phyloP scores from a whole-genome alignment of 2,113 vertebrate species.

The Apteryx owenii region DNA sequence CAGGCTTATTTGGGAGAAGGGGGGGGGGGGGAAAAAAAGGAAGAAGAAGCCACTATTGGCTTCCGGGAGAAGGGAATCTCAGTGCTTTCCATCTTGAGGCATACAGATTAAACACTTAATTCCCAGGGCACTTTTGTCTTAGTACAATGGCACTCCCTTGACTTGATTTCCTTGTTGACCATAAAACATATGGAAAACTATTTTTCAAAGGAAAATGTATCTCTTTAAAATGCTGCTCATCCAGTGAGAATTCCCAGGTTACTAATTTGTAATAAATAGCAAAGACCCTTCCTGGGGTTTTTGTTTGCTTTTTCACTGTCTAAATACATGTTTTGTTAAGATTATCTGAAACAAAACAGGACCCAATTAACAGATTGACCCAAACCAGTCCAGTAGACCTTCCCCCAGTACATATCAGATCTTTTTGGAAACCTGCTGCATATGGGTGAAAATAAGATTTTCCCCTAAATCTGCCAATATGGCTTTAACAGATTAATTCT shows the following conservation, averaged over 20 bases:
- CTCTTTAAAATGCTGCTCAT: not conserved
- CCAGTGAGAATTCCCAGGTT: not conserved
- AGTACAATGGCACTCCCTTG: not conserved
- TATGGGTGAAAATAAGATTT: not conserved
- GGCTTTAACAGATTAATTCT: not conserved
- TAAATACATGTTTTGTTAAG: not conserved
- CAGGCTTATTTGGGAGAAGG: not conserved
- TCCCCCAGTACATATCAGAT: not conserved
- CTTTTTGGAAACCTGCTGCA: not conserved
- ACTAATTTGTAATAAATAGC: not conserved
- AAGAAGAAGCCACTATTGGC: too few relatives aligned
- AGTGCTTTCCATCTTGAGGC: not conserved
- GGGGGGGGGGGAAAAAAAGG: too few relatives aligned
- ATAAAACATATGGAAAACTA: not conserved
- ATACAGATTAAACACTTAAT: not conserved
- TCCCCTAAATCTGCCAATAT: not conserved
- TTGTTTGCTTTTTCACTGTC: not conserved
- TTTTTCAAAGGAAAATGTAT: not conserved
- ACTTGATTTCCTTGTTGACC: not conserved
- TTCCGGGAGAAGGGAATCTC: not conserved
- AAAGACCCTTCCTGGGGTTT: not conserved
- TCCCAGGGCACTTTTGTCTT: not conserved
- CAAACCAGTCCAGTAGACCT: not conserved
- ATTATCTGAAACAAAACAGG: not conserved
- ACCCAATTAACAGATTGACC: not conserved